Evolutionary conservation across 2,797 vertebrate species (phyloP).

Genomic region (Yasuhikotakia modesta): DNA sequence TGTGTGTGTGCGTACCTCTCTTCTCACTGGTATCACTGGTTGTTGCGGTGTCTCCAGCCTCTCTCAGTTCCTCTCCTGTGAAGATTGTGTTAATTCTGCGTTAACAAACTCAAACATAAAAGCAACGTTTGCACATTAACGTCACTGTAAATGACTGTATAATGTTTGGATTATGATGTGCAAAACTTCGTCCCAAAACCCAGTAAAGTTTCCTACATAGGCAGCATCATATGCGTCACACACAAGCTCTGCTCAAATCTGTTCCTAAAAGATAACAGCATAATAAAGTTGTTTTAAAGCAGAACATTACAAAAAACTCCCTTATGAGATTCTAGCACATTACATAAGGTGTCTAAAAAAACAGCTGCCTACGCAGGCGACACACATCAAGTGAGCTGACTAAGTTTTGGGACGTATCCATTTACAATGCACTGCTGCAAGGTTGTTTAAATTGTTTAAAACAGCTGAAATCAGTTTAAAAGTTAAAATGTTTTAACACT

Average conservation of each 20-base stretch:
- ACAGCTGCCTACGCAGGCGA: neutral
- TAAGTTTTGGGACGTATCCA: neutral
- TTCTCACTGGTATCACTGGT: constrained; percentile 78
- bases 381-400: neutral
- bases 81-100: constrained; percentile 22
- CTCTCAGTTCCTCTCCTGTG: constrained; percentile 68
- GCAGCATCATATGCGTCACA: neutral
- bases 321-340: no score
- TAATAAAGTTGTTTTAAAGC: neutral
- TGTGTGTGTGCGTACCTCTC: constrained; percentile 72
- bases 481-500: neutral
- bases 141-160: neutral
- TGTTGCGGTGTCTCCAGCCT: constrained; percentile 58
- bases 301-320: no score
- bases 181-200: neutral
- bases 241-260: neutral
- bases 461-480: neutral
- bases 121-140: neutral
- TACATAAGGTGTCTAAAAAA: neutral
- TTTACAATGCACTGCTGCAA: no score
- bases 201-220: neutral
- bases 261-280: neutral
- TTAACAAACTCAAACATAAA: neutral
- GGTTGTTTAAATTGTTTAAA: neutral
- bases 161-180: neutral